Evolutionary conservation across 2,888 invertebrate genomes (phyloP).

Genomic region (Temnothorax ravouxi): DNA sequence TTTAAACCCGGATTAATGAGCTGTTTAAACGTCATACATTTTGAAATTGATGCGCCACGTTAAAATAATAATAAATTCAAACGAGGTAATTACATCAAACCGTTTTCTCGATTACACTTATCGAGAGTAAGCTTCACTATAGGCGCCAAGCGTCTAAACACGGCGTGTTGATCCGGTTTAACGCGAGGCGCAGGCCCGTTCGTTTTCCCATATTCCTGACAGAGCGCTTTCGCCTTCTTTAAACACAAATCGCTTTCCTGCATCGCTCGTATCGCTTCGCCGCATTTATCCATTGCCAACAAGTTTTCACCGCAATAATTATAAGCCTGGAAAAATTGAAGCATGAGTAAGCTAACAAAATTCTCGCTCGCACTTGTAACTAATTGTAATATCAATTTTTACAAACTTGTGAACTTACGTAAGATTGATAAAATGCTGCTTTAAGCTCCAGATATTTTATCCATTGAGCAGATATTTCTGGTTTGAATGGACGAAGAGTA

Average conservation of each 20-base stretch:
- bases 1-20: constrained; percentile 24
- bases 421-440: constrained; percentile 88
- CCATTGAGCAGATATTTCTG: constrained; percentile 88
- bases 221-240: constrained; percentile 87
- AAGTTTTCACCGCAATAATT: constrained; percentile 89
- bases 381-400: background rate
- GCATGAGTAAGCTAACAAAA: constrained; percentile 3
- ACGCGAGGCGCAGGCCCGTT: constrained; percentile 88
- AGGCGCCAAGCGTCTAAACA: constrained; percentile 88
- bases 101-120: constrained; percentile 90
- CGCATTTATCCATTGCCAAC: constrained; percentile 89
- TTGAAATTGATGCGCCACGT: background rate
- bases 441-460: constrained; percentile 89
- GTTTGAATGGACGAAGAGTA: constrained; percentile 87
- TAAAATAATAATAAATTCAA: background rate
- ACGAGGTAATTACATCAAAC: constrained; percentile 87
- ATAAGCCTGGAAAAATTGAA: constrained; percentile 86
- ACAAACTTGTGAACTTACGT: constrained; percentile 87
- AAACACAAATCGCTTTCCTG: constrained; percentile 88
- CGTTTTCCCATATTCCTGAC: constrained; percentile 88
- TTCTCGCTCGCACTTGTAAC: constrained; percentile 5
- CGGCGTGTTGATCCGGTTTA: constrained; percentile 88
- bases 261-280: constrained; percentile 89
- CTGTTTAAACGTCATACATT: background rate
- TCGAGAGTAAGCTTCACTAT: constrained; percentile 88